Base-by-base conservation (phyloP, 2,797 vertebrate species). In the Eurystomus glaucurus region DNA sequence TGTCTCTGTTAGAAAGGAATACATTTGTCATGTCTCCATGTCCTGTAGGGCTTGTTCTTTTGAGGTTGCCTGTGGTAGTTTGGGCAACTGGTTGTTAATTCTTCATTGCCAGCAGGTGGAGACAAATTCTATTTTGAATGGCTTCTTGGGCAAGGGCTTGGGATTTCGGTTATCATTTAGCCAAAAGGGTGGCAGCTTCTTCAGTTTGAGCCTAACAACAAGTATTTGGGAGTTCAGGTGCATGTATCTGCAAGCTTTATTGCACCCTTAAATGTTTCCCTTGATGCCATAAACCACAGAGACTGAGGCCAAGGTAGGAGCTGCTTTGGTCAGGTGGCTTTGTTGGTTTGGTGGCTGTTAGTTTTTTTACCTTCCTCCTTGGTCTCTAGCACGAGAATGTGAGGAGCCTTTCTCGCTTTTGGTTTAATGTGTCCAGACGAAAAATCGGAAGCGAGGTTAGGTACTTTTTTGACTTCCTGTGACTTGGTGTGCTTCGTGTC, bases 41-140 rank as follows among this genome's bases (percentile, higher is more conserved):
- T 41, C 52, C 35, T 23, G 48, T 43, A 28, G 23, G 2, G 0
- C 43, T 74, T 85, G 57, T 52, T 88, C 57, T 37, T 45, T 11
- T 31, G 50, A 52, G 45, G 52, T 70, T 90, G 88, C 86, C 69
- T 1, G 2, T 14, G 37, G 31, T 39, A 9, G 55, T 68, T 37
- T 57, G 71, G 68, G 66, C 46, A 60, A 17, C 54, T 65, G 88
- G 45, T 9, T 81, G 76, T 28, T 29, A 65, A 26, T 77, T 76
- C 58, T 33, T 45, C 83, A 1, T 13, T 81, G 11, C 45, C 92
- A 72, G 86, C 86, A 97, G 95, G 28, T 69, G 95, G 95, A 95
- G 94, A 96, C 94, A 96, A 61, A 87, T 94, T 90, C 68, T 78
- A 41, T 65, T 76, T 85, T 45, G 70, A 62, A 26, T 64, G 79